These are phyloP conservation scores for Cygnus buccinator DNA, from an alignment of 2,113 vertebrate species.

Conservation along the genomic window DNA sequence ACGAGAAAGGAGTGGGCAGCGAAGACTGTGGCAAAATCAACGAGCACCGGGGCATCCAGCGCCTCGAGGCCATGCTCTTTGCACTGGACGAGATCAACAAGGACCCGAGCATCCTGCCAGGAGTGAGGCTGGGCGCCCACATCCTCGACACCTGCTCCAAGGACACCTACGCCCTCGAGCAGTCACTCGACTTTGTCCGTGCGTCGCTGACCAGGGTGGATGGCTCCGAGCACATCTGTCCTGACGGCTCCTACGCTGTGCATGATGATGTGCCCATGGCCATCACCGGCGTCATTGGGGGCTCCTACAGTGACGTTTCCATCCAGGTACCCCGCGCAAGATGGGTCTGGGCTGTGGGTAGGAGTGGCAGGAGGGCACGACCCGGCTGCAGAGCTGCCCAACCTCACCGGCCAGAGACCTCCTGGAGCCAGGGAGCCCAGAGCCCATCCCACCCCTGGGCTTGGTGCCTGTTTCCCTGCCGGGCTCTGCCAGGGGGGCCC, in stretches of 20 bases:
- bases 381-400: not conserved
- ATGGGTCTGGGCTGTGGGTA: not conserved
- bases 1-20: constrained; percentile 89
- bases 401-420: not conserved
- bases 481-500: too few species aligned
- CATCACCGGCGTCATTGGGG: constrained; percentile 95
- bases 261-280: constrained; percentile 90
- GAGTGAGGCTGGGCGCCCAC: constrained; percentile 90
- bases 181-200: constrained; percentile 94
- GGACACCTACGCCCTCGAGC: constrained; percentile 96
- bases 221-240: constrained; percentile 94
- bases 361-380: not conserved
- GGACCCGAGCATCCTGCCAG: constrained; percentile 88
- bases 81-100: constrained; percentile 95
- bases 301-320: constrained; percentile 97
- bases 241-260: constrained; percentile 92
- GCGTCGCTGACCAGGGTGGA: constrained; percentile 94
- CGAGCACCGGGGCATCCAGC: constrained; percentile 93
- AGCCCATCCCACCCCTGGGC: not conserved
- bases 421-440: not conserved
- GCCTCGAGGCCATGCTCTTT: constrained; percentile 97
- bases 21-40: constrained; percentile 97
- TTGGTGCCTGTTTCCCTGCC: not conserved
- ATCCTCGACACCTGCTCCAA: constrained; percentile 98
- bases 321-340: constrained; percentile 86